Evolutionary conservation across 1,140 invertebrate species (phyloP).

Genomic region (Dreissena rostriformis): DNA sequence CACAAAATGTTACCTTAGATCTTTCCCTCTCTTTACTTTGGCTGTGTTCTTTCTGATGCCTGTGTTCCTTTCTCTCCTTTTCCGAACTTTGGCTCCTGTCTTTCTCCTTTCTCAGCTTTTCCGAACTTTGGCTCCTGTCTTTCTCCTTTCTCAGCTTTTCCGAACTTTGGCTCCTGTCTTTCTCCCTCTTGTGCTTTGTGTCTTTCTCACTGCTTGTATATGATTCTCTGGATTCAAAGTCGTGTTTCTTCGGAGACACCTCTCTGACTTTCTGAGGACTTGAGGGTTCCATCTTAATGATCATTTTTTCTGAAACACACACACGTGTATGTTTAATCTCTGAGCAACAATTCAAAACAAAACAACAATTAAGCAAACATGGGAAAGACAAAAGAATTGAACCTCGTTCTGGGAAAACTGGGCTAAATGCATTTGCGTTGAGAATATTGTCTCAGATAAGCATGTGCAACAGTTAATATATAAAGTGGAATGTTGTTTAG

Average conservation of each 20-base stretch:
- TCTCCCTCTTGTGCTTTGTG: slow-evolving; percentile 25
- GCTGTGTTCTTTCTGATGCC: not conserved
- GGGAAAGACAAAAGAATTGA: too few species aligned
- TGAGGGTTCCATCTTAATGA: too few species aligned
- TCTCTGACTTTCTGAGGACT: not conserved
- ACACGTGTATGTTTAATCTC: too few species aligned
- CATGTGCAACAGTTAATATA: too few species aligned
- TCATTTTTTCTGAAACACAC: too few species aligned
- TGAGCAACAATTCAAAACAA: too few species aligned
- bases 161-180: not conserved
- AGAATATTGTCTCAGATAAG: too few species aligned
- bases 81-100: not conserved
- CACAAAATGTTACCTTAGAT: slow-evolving; percentile 40
- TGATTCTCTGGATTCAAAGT: slow-evolving; percentile 5
- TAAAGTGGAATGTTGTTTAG: too few species aligned
- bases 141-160: slow-evolving; percentile 17
- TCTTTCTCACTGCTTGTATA: not conserved
- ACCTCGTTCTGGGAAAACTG: too few species aligned
- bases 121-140: not conserved
- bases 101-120: too few species aligned
- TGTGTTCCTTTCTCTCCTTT: slow-evolving; percentile 39
- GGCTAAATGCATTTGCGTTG: too few species aligned
- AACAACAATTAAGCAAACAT: too few species aligned
- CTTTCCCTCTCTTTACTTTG: slow-evolving; percentile 43
- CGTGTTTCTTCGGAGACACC: not conserved